Evolutionary conservation across 2,797 vertebrate species (phyloP), one percentile per base, ranked within the genome.

Genomic region (Propithecus deckenii): DNA sequence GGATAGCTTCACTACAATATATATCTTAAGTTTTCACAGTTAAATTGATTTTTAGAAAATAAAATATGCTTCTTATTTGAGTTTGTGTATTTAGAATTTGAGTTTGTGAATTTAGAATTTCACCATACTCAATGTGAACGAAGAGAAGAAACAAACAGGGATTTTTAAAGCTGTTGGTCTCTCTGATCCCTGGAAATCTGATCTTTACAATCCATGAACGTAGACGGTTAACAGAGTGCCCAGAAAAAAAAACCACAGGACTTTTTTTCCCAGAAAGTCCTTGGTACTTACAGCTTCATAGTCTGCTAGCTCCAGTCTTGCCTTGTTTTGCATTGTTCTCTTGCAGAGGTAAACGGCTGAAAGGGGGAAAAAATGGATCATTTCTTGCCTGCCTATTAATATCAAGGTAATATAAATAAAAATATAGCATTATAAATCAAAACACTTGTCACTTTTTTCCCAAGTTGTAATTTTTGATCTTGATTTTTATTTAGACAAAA

Each of bases 311-410:
- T 99, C 99, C 98, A 99, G 99, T 94, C 99, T 99, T 78, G 99
- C 99, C 99, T 99, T 99, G 98, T 99, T 99, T 99, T 99, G 99
- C 99, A 99, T 99, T 98, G 99, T 99, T 99, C 99, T 99, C 99
- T 99, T 99, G 99, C 99, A 99, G 99, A 99, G 99, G 99, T 99
- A 99, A 99, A 99, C 99, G 85, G 99, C 99, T 99, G 98, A 97
- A 98, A 98, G 83, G 89, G 93, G 57, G 90, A 30, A 92, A 94
- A 48, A 94, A 96, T 69, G 76, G 83, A 61, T 94, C 55, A 98
- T 96, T 98, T 98, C 48, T 69, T 78, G 63, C 72, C 15, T 46
- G 94, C 25, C 95, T 85, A 94, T n/a, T 96, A 94, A 95, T 57
- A 95, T 3, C 11, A 32, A 59, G 41, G 89, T 4, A 75, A 32